Evolutionary conservation across 2,888 invertebrate genomes (phyloP).

Genomic region (Cataglyphis altisquamis): DNA sequence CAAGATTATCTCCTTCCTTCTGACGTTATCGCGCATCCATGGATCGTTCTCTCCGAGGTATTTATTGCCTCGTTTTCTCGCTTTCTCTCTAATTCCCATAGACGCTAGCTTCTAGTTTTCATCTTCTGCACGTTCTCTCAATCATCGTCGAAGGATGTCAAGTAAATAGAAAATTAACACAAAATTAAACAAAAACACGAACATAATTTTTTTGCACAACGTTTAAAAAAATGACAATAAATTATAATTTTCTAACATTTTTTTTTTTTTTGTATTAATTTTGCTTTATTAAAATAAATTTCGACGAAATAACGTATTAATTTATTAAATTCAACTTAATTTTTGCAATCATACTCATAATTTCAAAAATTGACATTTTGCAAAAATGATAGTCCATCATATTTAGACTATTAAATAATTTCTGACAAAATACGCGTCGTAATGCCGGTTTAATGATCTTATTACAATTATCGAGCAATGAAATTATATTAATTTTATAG

Average conservation of each 20-base stretch:
- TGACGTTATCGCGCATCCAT: constrained; percentile 45
- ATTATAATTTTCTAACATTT: neutral
- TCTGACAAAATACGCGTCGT: neutral
- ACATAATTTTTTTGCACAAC: neutral
- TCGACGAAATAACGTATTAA: neutral
- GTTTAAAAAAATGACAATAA: neutral
- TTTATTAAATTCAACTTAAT: neutral
- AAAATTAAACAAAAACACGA: neutral
- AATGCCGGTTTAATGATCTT: neutral
- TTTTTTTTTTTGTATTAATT: neutral
- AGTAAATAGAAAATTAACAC: neutral
- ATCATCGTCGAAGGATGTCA: neutral
- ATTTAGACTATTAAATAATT: neutral
- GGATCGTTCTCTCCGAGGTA: constrained; percentile 8
- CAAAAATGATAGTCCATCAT: neutral
- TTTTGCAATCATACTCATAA: neutral
- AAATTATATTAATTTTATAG: neutral
- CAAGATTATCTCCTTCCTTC: constrained; percentile 47
- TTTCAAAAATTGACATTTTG: neutral
- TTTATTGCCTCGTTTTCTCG: constrained; percentile 20
- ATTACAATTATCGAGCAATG: neutral
- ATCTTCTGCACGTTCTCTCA: neutral
- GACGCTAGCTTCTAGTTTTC: neutral
- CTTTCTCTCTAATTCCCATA: constrained; percentile 7
- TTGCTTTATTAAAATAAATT: too few species aligned